Conservation (phyloP, 1,140 invertebrate genomes). For the Meloidogyne hapla region DNA sequence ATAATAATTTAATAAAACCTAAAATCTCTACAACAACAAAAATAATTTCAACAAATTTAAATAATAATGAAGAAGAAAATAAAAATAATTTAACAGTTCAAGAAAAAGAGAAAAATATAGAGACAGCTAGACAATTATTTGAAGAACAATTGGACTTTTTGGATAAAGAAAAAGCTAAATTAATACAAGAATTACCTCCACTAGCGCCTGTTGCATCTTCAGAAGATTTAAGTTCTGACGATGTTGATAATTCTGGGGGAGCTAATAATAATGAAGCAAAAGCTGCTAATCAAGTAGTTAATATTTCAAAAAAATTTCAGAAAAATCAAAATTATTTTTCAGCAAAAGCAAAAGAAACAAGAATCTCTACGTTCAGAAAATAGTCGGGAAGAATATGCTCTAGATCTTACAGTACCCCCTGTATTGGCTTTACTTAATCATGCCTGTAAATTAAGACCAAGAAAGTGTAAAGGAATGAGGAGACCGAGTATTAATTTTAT, state of each 20-base stretch:
- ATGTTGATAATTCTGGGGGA: conserved; percentile 34
- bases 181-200: conserved; percentile 62
- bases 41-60: not conserved
- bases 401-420: conserved; percentile 57
- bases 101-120: conserved; percentile 36
- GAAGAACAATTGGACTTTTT: conserved; percentile 63
- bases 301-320: not conserved
- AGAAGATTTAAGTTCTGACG: conserved; percentile 59
- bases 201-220: conserved; percentile 60
- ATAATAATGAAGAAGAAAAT: conserved; percentile 12
- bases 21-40: not conserved
- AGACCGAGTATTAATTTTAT: conserved; percentile 14
- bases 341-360: conserved; percentile 13
- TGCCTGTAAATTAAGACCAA: conserved; percentile 11
- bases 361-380: not conserved
- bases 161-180: conserved; percentile 62
- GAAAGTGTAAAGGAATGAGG: not conserved
- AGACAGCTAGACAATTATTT: conserved; percentile 56
- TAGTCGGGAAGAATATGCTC: conserved; percentile 55
- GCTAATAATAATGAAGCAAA: not conserved
- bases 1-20: not conserved
- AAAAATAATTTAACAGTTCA: not conserved
- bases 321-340: not conserved
- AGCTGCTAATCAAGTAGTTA: not conserved
- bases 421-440: conserved; percentile 41